These are phyloP conservation scores for Helogale parvula DNA, from an alignment of 2,113 vertebrate species.

Conservation along the genomic window DNA sequence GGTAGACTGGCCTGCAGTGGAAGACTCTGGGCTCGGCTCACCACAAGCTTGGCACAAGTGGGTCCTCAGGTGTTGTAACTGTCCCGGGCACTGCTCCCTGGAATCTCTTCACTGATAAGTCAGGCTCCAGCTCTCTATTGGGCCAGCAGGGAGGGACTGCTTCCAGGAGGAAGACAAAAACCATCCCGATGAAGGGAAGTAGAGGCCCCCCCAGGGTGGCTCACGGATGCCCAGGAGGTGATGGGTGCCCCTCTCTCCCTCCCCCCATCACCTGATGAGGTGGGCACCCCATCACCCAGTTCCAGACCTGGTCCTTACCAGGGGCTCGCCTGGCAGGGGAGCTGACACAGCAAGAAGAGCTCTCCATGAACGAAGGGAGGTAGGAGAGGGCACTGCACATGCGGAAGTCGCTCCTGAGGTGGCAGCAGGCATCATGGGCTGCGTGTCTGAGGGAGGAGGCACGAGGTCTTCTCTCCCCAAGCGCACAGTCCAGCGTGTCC, in stretches of 20 bases:
- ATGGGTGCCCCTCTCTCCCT: background rate
- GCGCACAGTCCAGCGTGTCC: background rate
- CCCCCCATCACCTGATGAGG: background rate
- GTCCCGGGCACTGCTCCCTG: background rate
- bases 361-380: background rate
- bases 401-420: background rate
- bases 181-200: background rate
- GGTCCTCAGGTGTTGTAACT: background rate
- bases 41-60: background rate
- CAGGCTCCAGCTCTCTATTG: too few species aligned
- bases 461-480: background rate
- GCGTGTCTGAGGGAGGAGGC: background rate
- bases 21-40: background rate
- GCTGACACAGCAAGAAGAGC: background rate
- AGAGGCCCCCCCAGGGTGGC: background rate
- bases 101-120: background rate
- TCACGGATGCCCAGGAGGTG: background rate
- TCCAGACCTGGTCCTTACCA: background rate
- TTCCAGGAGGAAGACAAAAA: background rate
- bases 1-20: background rate
- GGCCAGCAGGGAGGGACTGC: background rate
- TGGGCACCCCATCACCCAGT: too few species aligned
- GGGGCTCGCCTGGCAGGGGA: background rate
- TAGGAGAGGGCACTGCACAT: accelerated
- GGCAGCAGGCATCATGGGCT: accelerated